Percentiles rank a stretch among this genome's conserved stretches.
These are phyloP conservation scores for Babyrousa celebensis DNA, from an alignment of 2,797 vertebrate genomes.

Conservation along the genomic window DNA sequence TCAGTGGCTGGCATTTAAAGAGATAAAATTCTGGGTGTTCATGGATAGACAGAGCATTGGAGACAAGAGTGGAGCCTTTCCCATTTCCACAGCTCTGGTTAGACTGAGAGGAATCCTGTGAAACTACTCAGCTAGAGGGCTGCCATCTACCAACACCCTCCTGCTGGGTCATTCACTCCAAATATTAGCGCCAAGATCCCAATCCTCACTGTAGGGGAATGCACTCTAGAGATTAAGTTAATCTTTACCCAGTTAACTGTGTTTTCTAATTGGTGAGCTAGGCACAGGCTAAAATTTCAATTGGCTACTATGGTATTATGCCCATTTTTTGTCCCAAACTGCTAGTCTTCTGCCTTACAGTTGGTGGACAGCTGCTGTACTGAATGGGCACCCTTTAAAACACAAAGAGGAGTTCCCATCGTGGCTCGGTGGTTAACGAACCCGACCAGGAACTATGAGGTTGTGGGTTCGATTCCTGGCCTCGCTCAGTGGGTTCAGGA, in stretches of 20 bases:
- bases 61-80: neutral
- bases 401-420: neutral
- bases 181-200: neutral
- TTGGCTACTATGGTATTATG: neutral
- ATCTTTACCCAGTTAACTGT: neutral
- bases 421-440: no score
- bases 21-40: constrained; percentile 47
- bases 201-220: neutral
- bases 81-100: neutral
- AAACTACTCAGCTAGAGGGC: neutral
- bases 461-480: no score
- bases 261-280: neutral
- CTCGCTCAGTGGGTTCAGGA: no score
- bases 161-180: neutral
- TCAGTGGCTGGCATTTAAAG: constrained; percentile 71
- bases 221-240: neutral
- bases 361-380: neutral
- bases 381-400: neutral
- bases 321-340: constrained; percentile 14
- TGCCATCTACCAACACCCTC: neutral
- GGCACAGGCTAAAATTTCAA: neutral
- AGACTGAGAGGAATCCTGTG: constrained; percentile 31
- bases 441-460: no score
- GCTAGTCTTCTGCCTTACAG: neutral
- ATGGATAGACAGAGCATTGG: constrained; percentile 20